Evolutionary conservation across 2,888 invertebrate species (phyloP), one percentile per base, ranked within the genome.

Genomic region (Apamea crenata): DNA sequence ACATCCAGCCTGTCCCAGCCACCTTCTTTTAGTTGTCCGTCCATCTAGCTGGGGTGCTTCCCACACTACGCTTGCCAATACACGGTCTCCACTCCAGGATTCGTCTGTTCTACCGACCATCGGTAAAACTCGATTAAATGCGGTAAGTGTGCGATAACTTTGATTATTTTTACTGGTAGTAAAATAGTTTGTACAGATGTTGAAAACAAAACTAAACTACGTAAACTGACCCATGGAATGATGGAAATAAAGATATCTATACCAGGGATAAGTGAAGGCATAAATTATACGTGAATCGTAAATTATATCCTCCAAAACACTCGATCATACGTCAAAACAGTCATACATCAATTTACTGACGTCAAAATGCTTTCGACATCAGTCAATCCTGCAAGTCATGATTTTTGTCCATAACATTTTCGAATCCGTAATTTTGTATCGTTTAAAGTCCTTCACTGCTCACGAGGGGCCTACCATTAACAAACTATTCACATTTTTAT

Each of bases 401-500:
- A 61, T 21, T 50, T 78, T 36, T 16, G 29, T 59, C 12, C 18
- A 5, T n/a, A n/a, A 12, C 7, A 56, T 63, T 56, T 66, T 79
- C 14, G 5, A 50, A 32, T 59, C 10, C 7, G 18, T 73, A 36
- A 50, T 56, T 14, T 71, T 68, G 67, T 74, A 32, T 66, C 50
- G 18, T 76, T 74, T 74, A 53, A 69, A 36, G 47, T 47, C n/a
- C 40, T 69, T 53, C 7, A 25, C 21, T 44, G 29, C 16, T 44
- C 29, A 4, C 44, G 56, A 25, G 40, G 36, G 21, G 14, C 10
- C 50, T 32, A 77, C 65, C 32, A 59, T 18, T 32, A 78, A 44
- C 63, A 81, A 81, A 79, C 79, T 75, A 76, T 74, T 77, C 70
- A 65, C 65, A 81, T 89, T 84, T 87, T 77, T 83, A 88, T 88